Conservation (phyloP, 2,888 invertebrate genomes). For the Gymnoscelis rufifasciata region DNA sequence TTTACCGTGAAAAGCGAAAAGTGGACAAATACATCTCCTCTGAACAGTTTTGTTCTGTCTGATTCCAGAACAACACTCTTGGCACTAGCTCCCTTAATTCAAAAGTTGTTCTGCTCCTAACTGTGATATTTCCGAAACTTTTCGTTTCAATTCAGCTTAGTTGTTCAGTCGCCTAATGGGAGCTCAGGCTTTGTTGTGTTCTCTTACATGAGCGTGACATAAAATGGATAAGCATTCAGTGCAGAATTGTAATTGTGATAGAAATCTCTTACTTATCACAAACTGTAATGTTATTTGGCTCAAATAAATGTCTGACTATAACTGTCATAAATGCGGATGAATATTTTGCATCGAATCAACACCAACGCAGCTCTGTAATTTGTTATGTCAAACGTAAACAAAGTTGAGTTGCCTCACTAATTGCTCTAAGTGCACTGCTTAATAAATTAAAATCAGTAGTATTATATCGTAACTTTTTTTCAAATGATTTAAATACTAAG, state of each 20-base stretch:
- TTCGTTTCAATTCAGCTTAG: slow-evolving; percentile 42
- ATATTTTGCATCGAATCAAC: too few relatives aligned
- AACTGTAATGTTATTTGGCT: slow-evolving; percentile 9
- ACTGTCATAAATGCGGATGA: too few relatives aligned
- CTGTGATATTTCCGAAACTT: slow-evolving; percentile 42
- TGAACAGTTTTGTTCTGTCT: slow-evolving; percentile 36
- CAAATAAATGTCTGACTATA: slow-evolving; percentile 5
- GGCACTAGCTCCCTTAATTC: slow-evolving; percentile 52
- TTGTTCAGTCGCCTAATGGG: slow-evolving; percentile 36
- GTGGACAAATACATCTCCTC: slow-evolving; percentile 38
- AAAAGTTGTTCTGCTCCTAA: slow-evolving; percentile 44
- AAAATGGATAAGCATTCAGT: slow-evolving; percentile 19
- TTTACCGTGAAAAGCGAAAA: slow-evolving; percentile 28
- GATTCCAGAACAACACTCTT: slow-evolving; percentile 43
- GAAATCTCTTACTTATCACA: slow-evolving; percentile 14
- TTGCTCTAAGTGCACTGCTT: too few relatives aligned
- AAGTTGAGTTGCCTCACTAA: too few relatives aligned
- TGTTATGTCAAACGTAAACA: too few relatives aligned
- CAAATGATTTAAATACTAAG: too few relatives aligned
- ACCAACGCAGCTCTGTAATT: background rate
- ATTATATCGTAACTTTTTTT: too few relatives aligned
- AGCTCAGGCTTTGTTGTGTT: slow-evolving; percentile 23
- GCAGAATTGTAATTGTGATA: slow-evolving; percentile 12
- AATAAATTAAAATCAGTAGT: too few relatives aligned
- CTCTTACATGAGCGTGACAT: slow-evolving; percentile 21